Conservation (phyloP, 2,113 vertebrate species). For the Opisthocomus hoazin region DNA sequence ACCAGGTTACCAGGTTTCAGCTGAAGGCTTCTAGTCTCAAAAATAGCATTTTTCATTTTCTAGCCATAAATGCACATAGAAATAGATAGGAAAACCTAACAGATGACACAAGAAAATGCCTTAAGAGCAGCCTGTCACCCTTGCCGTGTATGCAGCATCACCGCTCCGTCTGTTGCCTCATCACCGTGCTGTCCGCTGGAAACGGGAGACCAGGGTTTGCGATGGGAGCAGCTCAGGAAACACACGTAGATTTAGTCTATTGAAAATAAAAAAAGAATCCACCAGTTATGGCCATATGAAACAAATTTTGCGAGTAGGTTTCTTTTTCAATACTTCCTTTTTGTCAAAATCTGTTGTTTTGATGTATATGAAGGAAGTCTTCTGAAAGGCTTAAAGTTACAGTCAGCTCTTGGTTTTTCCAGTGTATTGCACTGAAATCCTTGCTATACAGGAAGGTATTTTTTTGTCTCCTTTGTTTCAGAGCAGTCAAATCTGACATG, state of each 20-base stretch:
- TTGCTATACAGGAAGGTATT: neutral
- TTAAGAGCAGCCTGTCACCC: slow-evolving; percentile 33
- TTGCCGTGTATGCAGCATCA: neutral
- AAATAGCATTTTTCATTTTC: neutral
- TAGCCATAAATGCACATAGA: neutral
- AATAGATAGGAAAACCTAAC: neutral
- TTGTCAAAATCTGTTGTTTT: neutral
- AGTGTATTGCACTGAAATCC: neutral
- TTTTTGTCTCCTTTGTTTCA: neutral
- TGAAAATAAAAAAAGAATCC: too few relatives aligned
- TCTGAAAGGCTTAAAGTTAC: neutral
- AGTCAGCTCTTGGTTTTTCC: neutral
- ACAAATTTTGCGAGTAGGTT: neutral
- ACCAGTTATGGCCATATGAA: neutral
- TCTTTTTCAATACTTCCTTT: neutral
- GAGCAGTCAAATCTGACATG: neutral
- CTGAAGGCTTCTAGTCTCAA: neutral
- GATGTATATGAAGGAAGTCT: neutral
- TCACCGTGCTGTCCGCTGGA: neutral
- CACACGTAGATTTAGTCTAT: neutral
- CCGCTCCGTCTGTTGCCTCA: neutral
- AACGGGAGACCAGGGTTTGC: neutral
- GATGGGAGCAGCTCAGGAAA: neutral
- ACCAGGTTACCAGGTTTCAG: neutral
- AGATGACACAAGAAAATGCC: slow-evolving; percentile 41